phyloP scores from a whole-genome alignment of 2,888 invertebrate genomes.

The Amblyteles armatorius region DNA sequence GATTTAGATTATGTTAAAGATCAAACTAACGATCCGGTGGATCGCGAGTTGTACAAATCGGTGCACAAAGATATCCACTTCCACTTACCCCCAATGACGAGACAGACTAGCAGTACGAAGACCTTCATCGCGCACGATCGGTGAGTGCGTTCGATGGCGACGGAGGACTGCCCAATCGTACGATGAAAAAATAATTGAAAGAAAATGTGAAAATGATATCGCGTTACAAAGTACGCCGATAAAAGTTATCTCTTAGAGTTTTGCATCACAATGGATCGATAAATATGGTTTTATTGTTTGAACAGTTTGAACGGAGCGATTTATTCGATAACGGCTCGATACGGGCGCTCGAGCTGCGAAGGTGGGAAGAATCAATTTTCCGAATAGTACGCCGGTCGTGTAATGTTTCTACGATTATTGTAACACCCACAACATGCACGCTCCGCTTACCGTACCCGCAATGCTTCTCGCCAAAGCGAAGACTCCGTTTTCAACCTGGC shows the following conservation, averaged over 20 bases:
- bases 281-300: neutral
- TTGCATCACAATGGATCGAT: neutral
- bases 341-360: neutral
- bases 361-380: neutral
- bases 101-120: constrained; percentile 20
- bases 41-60: no score
- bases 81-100: constrained; percentile 52
- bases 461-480: neutral
- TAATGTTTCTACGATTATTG: neutral
- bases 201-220: no score
- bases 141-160: neutral
- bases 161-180: neutral
- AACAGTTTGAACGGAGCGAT: neutral
- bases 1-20: no score
- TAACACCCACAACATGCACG: neutral
- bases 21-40: no score
- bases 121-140: constrained; percentile 12
- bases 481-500: neutral
- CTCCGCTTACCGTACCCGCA: neutral
- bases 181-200: no score
- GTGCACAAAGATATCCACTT: neutral
- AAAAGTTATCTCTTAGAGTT: neutral
- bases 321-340: neutral
- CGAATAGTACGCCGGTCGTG: neutral
- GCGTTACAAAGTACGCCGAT: neutral